Evolutionary conservation across 2,888 invertebrate genomes (phyloP), one percentile per base, ranked within the genome.

Genomic region (Tachystola acroxantha): DNA sequence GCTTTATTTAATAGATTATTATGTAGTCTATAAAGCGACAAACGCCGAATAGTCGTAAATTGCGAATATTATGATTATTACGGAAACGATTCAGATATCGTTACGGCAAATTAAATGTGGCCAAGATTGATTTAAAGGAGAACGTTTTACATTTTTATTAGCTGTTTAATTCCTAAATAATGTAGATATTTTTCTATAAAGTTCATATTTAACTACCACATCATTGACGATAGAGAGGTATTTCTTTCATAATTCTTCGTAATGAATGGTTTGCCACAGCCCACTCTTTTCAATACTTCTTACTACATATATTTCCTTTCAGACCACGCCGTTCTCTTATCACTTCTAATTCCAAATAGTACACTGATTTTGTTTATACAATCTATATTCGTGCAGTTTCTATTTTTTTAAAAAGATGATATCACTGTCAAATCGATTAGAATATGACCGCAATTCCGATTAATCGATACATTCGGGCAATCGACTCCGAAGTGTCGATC

Each of bases 351-450:
- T n/a, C n/a, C n/a, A n/a, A n/a, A n/a, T n/a, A n/a, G n/a, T n/a
- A n/a, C n/a, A n/a, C n/a, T n/a, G n/a, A n/a, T 7, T 24, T 24
- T 24, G 3, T 7, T 11, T 27, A 11, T 12, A 10, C 13, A 29
- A 13, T 6, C n/a, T 26, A 10, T 16, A 34, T 16, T 34, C 27
- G 19, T 26, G 25, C 10, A 22, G 14, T 28, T 20, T 28, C 34
- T 27, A 38, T 31, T 47, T n/a, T n/a, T n/a, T 50, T 51, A 43
- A 43, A 50, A 47, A 35, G 47, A 50, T 58, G 65, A 64, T 46
- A 64, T 63, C 62, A 64, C 52, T 56, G 62, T 62, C 60, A 47
- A 58, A 60, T 53, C 56, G 53, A 52, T 47, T 37, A 48, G 46
- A 49, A 54, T 50, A 51, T 53, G 55, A 54, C 48, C 49, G 48